Conservation (phyloP, 2,888 invertebrate genomes). For the Philhelius pedissequus region DNA sequence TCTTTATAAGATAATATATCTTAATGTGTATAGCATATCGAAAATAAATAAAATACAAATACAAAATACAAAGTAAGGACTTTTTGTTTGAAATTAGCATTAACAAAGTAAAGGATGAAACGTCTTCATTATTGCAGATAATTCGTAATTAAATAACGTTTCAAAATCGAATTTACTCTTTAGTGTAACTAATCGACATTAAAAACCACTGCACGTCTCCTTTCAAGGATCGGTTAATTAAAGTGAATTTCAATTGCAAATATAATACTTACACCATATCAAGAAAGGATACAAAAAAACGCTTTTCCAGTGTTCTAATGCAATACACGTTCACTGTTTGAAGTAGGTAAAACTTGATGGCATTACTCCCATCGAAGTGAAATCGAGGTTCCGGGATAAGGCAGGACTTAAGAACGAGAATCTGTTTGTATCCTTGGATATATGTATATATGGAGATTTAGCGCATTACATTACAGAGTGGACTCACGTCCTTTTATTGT, state of each 20-base stretch:
- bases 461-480: neutral
- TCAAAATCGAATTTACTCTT: neutral
- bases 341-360: neutral
- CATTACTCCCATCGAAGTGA: neutral
- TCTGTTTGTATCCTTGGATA: neutral
- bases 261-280: neutral
- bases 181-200: neutral
- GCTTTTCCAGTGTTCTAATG: neutral
- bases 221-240: slow-evolving; percentile 11
- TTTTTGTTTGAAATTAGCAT: neutral
- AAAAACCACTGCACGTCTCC: neutral
- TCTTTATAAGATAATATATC: too few relatives aligned
- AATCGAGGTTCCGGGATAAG: neutral
- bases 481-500: slow-evolving; percentile 22
- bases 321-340: slow-evolving; percentile 20
- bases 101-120: neutral
- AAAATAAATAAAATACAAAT: too few relatives aligned
- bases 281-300: neutral
- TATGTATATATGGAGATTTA: neutral
- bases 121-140: neutral
- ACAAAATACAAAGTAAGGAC: neutral
- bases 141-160: neutral
- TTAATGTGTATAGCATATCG: too few relatives aligned
- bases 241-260: slow-evolving; percentile 14
- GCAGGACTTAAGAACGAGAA: slow-evolving; percentile 2